Conservation (phyloP, 2,888 invertebrate genomes). For the Capitulum mitella region DNA sequence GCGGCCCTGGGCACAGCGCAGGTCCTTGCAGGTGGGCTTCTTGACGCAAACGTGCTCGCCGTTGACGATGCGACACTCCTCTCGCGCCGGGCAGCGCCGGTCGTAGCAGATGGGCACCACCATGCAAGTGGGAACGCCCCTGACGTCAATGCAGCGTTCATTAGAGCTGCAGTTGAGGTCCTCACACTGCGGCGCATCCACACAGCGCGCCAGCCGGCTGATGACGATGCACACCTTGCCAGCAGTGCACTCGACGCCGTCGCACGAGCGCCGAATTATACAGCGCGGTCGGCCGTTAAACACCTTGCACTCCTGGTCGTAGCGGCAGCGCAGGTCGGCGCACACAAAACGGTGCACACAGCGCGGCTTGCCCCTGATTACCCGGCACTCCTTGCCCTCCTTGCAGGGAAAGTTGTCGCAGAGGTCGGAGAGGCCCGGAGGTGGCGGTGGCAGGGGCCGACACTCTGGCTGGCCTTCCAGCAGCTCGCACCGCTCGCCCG, state of each 20-base stretch:
- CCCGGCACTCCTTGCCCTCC: background rate
- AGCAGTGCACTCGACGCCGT: background rate
- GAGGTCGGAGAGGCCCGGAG: background rate
- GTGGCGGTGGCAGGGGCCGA: background rate
- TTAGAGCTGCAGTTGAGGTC: conserved; percentile 3
- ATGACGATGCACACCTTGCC: conserved; percentile 3
- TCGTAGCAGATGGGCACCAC: background rate
- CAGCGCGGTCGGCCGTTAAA: background rate
- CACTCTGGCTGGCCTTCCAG: background rate
- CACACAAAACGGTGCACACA: background rate
- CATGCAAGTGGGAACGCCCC: background rate
- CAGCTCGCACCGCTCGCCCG: background rate
- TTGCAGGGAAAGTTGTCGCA: background rate
- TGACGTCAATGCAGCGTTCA: background rate
- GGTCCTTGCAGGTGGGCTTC: background rate
- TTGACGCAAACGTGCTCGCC: background rate
- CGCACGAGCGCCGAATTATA: background rate
- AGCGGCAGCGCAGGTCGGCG: background rate
- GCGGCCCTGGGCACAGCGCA: background rate
- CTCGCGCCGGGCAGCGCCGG: background rate
- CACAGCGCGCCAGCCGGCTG: background rate
- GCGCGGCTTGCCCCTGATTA: background rate
- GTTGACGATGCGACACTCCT: conserved; percentile 8
- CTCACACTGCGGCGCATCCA: background rate
- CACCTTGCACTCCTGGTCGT: background rate